These are phyloP conservation scores for Zaprionus nigranus DNA, from an alignment of 1,140 invertebrate genomes.

Conservation along the genomic window DNA sequence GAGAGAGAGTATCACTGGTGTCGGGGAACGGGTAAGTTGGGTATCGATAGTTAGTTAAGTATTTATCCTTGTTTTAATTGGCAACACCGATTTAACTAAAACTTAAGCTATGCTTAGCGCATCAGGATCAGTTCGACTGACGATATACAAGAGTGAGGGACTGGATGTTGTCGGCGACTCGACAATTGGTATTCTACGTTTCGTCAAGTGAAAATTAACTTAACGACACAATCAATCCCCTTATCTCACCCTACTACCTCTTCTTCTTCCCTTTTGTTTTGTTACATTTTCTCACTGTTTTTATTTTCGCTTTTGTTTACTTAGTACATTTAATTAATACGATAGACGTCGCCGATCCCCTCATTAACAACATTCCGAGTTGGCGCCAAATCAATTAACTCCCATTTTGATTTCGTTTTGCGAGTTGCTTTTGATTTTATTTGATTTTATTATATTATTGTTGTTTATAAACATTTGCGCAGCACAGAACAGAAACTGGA, in stretches of 20 bases:
- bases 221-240: neutral
- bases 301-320: constrained; percentile 61
- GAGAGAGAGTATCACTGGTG: too few species aligned
- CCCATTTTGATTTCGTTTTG: constrained; percentile 43
- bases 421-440: constrained; percentile 19
- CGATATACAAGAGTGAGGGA: too few species aligned
- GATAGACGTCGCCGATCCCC: constrained; percentile 54
- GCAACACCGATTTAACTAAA: too few species aligned
- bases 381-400: constrained; percentile 77
- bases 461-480: constrained; percentile 33
- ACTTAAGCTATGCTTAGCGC: too few species aligned
- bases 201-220: neutral
- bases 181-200: neutral
- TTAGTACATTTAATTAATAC: constrained; percentile 75
- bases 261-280: constrained; percentile 14
- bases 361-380: constrained; percentile 67
- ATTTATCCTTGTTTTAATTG: too few species aligned
- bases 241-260: too few species aligned
- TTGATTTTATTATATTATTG: constrained; percentile 11
- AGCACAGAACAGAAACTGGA: constrained; percentile 59
- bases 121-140: too few species aligned
- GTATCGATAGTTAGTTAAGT: too few species aligned
- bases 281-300: neutral
- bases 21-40: too few species aligned
- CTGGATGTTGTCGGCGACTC: too few species aligned